Conservation (phyloP, 2,113 vertebrate species). For the Cranoglanis bouderius region DNA sequence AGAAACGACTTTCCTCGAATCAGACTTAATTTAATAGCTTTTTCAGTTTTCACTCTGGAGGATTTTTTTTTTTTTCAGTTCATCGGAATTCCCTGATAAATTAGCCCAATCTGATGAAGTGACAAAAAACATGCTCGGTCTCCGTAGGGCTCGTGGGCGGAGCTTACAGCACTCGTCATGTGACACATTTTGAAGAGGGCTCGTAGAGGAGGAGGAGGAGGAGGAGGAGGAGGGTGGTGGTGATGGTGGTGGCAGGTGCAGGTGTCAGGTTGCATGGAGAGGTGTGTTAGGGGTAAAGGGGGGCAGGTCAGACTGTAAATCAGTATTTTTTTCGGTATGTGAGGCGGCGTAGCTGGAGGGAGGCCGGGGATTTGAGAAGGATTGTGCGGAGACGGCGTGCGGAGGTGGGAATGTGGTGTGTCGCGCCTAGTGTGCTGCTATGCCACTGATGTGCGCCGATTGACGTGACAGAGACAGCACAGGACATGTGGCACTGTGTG, state of each 20-base stretch:
- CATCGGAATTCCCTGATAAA: conserved; percentile 54
- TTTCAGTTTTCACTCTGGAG: conserved; percentile 41
- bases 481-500: neutral
- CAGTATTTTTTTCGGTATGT: neutral
- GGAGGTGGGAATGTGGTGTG: conserved; percentile 29
- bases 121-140: conserved; percentile 54
- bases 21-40: conserved; percentile 47
- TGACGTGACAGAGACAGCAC: neutral
- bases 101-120: conserved; percentile 58
- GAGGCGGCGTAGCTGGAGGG: conserved; percentile 21
- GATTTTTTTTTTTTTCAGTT: conserved; percentile 16
- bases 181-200: conserved; percentile 52
- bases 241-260: conserved; percentile 57
- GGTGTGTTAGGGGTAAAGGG: conserved; percentile 55
- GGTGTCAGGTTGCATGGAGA: conserved; percentile 57
- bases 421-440: neutral
- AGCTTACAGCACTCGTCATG: conserved; percentile 56
- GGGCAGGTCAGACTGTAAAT: conserved; percentile 53
- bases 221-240: conserved; percentile 38
- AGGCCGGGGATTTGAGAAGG: conserved; percentile 26
- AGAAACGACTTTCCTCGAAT: conserved; percentile 53
- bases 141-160: conserved; percentile 55
- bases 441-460: conserved; percentile 25
- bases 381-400: conserved; percentile 16
- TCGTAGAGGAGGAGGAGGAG: conserved; percentile 46